Evolutionary conservation across 2,113 vertebrate genomes (phyloP).

Genomic region (Pituophis catenifer): DNA sequence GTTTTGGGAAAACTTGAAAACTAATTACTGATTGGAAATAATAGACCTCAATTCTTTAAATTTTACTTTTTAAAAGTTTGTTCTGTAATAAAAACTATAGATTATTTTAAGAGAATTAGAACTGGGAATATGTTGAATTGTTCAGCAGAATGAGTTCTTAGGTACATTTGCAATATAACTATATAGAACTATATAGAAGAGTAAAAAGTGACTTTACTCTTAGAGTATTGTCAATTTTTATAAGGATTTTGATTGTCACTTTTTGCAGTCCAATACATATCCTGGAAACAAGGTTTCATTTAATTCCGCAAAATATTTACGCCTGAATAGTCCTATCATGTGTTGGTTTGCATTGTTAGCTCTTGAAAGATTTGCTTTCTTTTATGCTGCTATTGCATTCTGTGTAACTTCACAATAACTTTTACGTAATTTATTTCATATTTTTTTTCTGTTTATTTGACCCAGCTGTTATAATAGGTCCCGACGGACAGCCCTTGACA

Average conservation of each 20-base stretch:
- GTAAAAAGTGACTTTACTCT: background rate
- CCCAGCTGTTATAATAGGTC: constrained; percentile 97
- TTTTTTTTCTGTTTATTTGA: constrained; percentile 61
- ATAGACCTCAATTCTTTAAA: background rate
- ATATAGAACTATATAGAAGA: background rate
- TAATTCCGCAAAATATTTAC: background rate
- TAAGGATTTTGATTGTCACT: background rate
- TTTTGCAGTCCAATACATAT: background rate
- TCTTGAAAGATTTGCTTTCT: constrained; percentile 44
- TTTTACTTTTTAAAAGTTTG: background rate
- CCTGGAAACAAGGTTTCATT: background rate
- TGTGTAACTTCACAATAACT: constrained; percentile 49
- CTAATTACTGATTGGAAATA: background rate
- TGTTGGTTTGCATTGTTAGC: constrained; percentile 4
- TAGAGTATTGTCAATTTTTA: background rate
- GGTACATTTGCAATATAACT: background rate
- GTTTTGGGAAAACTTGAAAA: background rate
- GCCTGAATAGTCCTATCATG: background rate
- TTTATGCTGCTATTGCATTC: constrained; percentile 54
- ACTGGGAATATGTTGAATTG: background rate
- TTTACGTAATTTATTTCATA: constrained; percentile 45
- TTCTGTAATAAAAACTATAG: background rate
- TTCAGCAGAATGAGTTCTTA: background rate
- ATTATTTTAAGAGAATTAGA: background rate
- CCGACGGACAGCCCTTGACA: constrained; percentile 95